A percentile compares a stretch with the other conserved stretches of the same genome.
phyloP scores from a whole-genome alignment of 2,888 invertebrate species.

The Amblyjoppa proteus region DNA sequence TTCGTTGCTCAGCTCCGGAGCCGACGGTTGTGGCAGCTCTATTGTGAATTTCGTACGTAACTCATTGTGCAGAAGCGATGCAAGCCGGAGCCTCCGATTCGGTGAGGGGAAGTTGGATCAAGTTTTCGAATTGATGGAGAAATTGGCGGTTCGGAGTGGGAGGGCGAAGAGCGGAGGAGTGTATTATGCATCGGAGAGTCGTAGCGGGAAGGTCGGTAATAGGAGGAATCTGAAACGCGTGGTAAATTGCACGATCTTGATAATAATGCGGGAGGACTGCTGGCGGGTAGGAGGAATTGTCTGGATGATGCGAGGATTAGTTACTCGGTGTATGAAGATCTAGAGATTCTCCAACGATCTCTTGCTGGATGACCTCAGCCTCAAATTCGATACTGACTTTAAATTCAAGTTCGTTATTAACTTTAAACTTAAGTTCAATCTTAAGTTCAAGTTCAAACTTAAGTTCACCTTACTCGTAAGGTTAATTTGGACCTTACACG shows the following conservation, averaged over 20 bases:
- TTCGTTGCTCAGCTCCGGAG: background rate
- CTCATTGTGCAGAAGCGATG: background rate
- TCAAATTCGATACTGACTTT: background rate
- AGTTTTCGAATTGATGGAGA: conserved; percentile 9
- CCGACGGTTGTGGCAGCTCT: background rate
- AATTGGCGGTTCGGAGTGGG: background rate
- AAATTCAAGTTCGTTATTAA: background rate
- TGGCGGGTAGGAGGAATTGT: background rate
- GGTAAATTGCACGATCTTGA: background rate
- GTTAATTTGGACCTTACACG: too few relatives aligned
- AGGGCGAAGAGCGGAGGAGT: background rate
- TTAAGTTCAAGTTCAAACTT: background rate
- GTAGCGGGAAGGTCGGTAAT: background rate
- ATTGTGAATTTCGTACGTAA: background rate
- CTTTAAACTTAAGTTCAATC: background rate
- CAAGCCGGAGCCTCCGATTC: background rate
- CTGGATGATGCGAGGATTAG: background rate
- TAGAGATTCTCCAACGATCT: background rate
- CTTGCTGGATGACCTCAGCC: background rate
- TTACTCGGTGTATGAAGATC: background rate
- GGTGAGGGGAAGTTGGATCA: background rate
- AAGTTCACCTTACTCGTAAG: background rate
- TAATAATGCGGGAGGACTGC: background rate
- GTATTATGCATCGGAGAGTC: background rate
- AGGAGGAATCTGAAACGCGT: background rate